Conservation (phyloP, 53 echinoderm and acorn worm genomes). For the Echinometra lucunter region DNA sequence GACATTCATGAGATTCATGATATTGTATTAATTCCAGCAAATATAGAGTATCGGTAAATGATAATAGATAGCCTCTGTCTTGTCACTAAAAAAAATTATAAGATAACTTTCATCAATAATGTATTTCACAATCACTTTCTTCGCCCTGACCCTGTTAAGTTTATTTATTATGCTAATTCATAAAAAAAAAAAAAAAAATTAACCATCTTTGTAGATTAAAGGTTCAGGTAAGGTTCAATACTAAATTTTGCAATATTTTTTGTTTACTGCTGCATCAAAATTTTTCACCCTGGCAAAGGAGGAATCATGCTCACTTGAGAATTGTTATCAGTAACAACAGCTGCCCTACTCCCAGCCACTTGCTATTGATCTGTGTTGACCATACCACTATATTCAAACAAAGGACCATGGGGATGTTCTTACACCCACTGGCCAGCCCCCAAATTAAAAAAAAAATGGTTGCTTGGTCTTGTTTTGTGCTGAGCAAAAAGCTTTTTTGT, state of each 20-base stretch:
- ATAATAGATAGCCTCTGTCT: no score
- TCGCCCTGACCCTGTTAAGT: no score
- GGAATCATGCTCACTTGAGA: slow-evolving; percentile 20
- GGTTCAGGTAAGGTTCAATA: no score
- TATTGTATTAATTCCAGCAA: no score
- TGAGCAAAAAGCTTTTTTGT: not conserved
- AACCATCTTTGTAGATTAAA: no score
- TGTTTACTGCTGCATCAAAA: not conserved
- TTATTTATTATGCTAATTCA: no score
- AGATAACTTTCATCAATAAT: no score
- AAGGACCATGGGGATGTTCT: slow-evolving; percentile 53
- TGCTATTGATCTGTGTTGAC: slow-evolving; percentile 57
- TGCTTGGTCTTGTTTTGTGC: not conserved
- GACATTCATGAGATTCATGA: no score
- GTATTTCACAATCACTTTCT: no score
- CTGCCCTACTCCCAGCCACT: slow-evolving; percentile 48
- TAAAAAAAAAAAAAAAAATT: no score
- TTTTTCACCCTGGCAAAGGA: not conserved
- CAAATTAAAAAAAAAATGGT: not conserved
- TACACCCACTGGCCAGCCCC: slow-evolving; percentile 56
- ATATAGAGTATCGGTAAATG: no score
- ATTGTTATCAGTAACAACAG: slow-evolving; percentile 60
- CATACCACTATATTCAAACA: slow-evolving; percentile 51
- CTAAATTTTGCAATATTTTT: not conserved
- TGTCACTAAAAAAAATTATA: no score